Evolutionary conservation across 2,113 vertebrate genomes (phyloP), one percentile per base, ranked within the genome.

Genomic region (Mormoops blainvillei): DNA sequence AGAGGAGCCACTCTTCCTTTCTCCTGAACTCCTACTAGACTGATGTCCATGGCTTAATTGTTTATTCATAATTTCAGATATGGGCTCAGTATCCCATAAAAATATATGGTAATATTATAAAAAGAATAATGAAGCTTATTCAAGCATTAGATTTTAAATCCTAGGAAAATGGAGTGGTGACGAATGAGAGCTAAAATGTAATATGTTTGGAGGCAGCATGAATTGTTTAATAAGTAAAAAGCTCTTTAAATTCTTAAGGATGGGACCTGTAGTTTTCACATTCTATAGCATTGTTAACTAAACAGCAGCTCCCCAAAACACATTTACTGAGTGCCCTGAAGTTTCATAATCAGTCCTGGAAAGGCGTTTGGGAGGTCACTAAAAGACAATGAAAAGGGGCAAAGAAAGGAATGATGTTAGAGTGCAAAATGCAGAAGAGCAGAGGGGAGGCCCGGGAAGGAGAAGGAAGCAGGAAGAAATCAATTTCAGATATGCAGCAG

Each of bases 121-220:
- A 96, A 90, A 89, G 82, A 58, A 95, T 96, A 86, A 71, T 83
- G 90, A 94, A 67, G 28, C 15, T 73, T 95, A 48, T 86, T 93
- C 68, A 90, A 52, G 16, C 54, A 41, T 50, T 92, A 50, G 54
- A 80, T 80, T 96, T 94, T 68, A 94, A 95, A 71, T 87, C 31
- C 36, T 52, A 52, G 84, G 74, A 86, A 97, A 50, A 33, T 71
- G 76, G 77, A 84, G 18, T 68, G 43, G 73, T 50, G 50, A 95
- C 91, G 78, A 86, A 71, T 70, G 89, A 91, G 73, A 61, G 9
- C n/a, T 90, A 82, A 90, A 97, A 78, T 70, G 45, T 45, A 77
- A 73, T 71, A 18, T 80, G 61, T 92, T 85, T 85, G 48, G 80
- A 87, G 54, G 28, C 67, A 78, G 73, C 73, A 48, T 45, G 73